Conservation (phyloP, 2,888 invertebrate genomes). For the Oligia latruncula region DNA sequence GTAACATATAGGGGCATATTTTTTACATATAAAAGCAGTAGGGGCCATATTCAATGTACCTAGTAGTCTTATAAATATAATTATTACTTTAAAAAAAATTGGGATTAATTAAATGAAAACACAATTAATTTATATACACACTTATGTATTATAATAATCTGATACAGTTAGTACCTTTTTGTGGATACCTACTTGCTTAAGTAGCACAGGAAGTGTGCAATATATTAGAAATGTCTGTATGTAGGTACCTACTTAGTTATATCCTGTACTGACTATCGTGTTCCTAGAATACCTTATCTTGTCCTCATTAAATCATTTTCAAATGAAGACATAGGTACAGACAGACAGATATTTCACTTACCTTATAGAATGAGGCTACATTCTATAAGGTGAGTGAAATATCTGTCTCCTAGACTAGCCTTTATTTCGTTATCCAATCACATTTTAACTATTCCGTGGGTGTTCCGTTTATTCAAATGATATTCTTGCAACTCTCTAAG, state of each 20-base stretch:
- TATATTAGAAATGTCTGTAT: conserved; percentile 32
- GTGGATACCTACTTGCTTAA: background rate
- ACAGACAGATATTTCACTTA: conserved; percentile 9
- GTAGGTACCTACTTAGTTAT: conserved; percentile 3
- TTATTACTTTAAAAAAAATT: background rate
- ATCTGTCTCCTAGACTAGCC: conserved; percentile 18
- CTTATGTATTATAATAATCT: background rate
- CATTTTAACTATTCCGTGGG: conserved; percentile 60
- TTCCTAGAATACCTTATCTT: conserved; percentile 36
- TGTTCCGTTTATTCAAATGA: conserved; percentile 63
- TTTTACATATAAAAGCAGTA: background rate
- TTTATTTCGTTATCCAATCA: conserved; percentile 52
- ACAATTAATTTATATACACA: too few relatives aligned
- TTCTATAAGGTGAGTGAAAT: too few relatives aligned
- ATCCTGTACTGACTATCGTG: conserved; percentile 26
- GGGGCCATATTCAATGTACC: too few relatives aligned
- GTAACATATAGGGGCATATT: too few relatives aligned
- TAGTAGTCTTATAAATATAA: background rate
- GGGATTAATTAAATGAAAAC: background rate
- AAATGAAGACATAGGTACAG: conserved; percentile 7
- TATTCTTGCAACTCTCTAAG: conserved; percentile 62
- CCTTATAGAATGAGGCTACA: conserved; percentile 8
- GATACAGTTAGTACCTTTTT: background rate
- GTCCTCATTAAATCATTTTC: conserved; percentile 17
- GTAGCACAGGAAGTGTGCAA: conserved; percentile 53